phyloP scores from a whole-genome alignment of 2,888 invertebrate genomes.

The Carabus problematicus region DNA sequence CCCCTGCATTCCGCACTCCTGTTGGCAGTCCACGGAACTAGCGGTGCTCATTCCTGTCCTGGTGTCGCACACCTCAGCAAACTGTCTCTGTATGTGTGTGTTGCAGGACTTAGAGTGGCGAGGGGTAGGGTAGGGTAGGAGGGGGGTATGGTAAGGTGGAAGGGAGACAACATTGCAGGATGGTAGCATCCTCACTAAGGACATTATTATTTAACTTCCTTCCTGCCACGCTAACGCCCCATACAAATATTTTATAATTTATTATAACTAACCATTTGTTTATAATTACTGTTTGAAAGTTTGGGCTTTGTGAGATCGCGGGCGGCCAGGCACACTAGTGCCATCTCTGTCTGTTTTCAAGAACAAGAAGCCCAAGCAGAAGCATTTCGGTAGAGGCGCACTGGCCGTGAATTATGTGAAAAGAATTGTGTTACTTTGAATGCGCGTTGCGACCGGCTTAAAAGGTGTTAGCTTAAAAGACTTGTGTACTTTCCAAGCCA shows the following conservation, averaged over 20 bases:
- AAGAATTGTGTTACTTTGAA: conserved; percentile 2
- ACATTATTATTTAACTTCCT: conserved; percentile 43
- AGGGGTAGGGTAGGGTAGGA: background rate
- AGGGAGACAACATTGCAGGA: too few relatives aligned
- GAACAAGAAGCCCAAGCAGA: too few relatives aligned
- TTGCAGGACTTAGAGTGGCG: background rate
- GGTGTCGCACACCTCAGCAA: too few relatives aligned
- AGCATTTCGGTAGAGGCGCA: background rate
- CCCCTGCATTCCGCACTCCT: conserved; percentile 1
- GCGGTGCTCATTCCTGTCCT: background rate
- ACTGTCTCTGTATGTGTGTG: too few relatives aligned
- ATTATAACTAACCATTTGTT: conserved; percentile 43
- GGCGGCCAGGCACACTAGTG: conserved; percentile 17
- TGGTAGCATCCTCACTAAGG: conserved; percentile 5
- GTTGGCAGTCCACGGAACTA: background rate
- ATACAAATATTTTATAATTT: conserved; percentile 43
- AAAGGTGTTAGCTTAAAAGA: too few relatives aligned
- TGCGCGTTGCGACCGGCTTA: background rate
- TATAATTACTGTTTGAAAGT: conserved; percentile 43
- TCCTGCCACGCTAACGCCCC: conserved; percentile 32
- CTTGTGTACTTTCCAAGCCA: too few relatives aligned
- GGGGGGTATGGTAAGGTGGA: too few relatives aligned
- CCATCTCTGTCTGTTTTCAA: background rate
- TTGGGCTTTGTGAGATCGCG: conserved; percentile 40
- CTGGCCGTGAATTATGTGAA: conserved; percentile 9